These are phyloP conservation scores for Sialia sialis DNA, from an alignment of 2,113 vertebrate genomes.

Conservation along the genomic window DNA sequence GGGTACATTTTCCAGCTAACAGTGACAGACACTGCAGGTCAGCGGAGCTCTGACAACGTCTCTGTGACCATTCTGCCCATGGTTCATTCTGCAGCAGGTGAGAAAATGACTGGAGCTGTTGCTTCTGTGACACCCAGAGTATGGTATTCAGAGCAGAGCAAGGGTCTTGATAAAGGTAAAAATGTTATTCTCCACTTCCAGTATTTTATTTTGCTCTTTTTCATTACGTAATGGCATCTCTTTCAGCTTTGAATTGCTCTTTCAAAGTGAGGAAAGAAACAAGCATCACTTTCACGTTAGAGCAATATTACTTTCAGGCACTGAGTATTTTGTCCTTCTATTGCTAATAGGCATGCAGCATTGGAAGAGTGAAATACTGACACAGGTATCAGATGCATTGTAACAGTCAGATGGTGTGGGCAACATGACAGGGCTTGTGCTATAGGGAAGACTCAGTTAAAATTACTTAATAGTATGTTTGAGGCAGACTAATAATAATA, in stretches of 20 bases:
- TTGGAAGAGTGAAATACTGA: background rate
- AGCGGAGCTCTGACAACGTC: constrained; percentile 88
- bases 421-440: background rate
- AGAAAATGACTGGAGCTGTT: background rate
- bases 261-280: background rate
- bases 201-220: background rate
- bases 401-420: background rate
- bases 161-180: background rate
- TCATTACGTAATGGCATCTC: background rate
- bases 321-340: background rate
- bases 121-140: background rate
- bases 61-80: constrained; percentile 83
- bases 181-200: background rate
- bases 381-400: background rate
- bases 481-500: background rate
- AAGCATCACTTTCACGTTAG: background rate
- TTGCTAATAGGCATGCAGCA: background rate
- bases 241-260: background rate
- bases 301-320: background rate
- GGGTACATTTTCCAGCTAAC: constrained; percentile 87
- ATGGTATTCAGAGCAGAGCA: background rate
- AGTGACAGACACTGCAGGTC: constrained; percentile 83
- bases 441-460: background rate
- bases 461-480: background rate
- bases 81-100: constrained; percentile 81